phyloP scores from a whole-genome alignment of 2,797 vertebrate genomes.

The Potorous gilbertii region DNA sequence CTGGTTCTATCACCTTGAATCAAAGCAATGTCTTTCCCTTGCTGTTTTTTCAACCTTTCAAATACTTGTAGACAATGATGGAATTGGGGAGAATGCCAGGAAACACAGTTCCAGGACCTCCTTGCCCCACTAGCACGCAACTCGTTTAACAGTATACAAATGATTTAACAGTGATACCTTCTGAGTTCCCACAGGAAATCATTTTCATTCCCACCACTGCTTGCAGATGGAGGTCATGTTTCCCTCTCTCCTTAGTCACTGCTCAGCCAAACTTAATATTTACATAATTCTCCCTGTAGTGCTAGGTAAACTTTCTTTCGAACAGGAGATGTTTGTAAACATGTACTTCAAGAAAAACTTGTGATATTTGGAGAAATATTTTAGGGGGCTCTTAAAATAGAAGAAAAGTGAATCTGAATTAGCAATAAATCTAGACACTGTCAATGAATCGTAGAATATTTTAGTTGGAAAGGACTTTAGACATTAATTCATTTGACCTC shows the following conservation, averaged over 20 bases:
- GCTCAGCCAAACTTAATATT: slow-evolving; percentile 80
- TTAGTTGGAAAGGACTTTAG: not conserved
- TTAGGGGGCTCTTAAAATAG: slow-evolving; percentile 4
- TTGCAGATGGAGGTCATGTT: slow-evolving; percentile 80
- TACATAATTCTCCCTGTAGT: slow-evolving; percentile 78
- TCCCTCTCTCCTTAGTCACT: slow-evolving; percentile 76
- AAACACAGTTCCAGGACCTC: slow-evolving; percentile 77
- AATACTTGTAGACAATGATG: slow-evolving; percentile 72
- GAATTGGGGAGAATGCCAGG: slow-evolving; percentile 73
- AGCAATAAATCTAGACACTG: not conserved
- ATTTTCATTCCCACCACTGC: slow-evolving; percentile 79
- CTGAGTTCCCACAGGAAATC: slow-evolving; percentile 78
- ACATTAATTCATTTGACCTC: not conserved
- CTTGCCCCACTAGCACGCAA: slow-evolving; percentile 77
- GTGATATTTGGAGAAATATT: not conserved
- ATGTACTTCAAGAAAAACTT: slow-evolving; percentile 18
- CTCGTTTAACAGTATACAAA: slow-evolving; percentile 82
- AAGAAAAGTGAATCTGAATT: slow-evolving; percentile 3
- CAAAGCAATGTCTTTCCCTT: slow-evolving; percentile 42
- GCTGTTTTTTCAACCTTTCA: slow-evolving; percentile 69
- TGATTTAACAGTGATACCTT: slow-evolving; percentile 79
- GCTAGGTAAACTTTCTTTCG: slow-evolving; percentile 74
- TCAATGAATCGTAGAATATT: not conserved
- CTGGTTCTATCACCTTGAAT: slow-evolving; percentile 70
- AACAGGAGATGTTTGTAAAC: slow-evolving; percentile 68